Evolutionary conservation across 2,888 invertebrate species (phyloP), one percentile per base, ranked within the genome.

Genomic region (Drosophila phalerata): DNA sequence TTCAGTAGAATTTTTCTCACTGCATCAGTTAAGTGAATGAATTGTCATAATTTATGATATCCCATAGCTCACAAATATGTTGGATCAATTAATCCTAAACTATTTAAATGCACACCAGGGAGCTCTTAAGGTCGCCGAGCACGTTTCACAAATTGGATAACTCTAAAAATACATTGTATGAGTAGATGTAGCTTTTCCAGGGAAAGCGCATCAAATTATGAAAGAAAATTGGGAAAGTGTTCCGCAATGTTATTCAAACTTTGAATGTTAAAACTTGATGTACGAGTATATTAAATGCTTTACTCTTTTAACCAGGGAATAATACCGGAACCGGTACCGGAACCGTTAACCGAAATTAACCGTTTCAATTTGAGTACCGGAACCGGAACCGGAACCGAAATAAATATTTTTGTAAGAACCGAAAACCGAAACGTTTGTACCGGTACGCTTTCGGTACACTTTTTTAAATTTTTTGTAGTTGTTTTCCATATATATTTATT

Each of bases 31-130:
- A 40, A 73, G 62, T 77, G 55, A 66, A 66, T 70, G 15, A 22
- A 37, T 42, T 40, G 45, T 49, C 61, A 65, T 70, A 77, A 71
- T 58, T 73, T 69, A 72, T 67, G 40, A 1, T 22, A 34, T 40
- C 34, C 45, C 61, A 38, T 25, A 6, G 43, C 60, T 55, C 37
- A 55, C 62, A 71, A 67, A 38, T 49, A 25, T 58, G 25, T 61
- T 48, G 51, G 45, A 30, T 58, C 64, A 67, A 75, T 70, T 74
- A 79, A 77, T 67, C 57, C 56, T 28, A 60, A 70, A 66, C 60
- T 65, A 64, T 68, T 84, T 65, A 48, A 86, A 70, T 73, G 32
- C 61, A 45, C 86, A 40, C 63, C 32, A 17, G 84, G 84, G 82
- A 69, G 60, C 72, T 52, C 58, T 86, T 74, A 70, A 64, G 64